phyloP scores from a whole-genome alignment of 2,797 vertebrate genomes.

The Rhinoraja longicauda region DNA sequence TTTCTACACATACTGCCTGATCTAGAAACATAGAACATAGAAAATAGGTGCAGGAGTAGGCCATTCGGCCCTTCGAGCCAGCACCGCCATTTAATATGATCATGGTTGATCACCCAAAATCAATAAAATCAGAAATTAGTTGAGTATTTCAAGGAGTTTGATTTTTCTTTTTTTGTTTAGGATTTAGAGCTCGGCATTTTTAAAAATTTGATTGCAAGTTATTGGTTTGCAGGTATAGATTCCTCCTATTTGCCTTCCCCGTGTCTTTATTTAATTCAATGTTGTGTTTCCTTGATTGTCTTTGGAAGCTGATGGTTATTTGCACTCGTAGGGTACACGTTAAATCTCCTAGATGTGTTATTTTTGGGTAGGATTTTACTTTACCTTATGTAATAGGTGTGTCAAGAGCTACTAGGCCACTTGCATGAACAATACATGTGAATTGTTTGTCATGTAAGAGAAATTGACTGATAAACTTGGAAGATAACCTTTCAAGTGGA shows the following conservation, averaged over 20 bases:
- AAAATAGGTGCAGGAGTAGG: no score
- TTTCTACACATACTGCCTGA: no score
- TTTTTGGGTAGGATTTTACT: not conserved
- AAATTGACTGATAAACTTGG: not conserved
- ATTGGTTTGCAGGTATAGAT: not conserved
- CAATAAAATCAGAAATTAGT: no score
- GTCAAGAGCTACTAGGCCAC: not conserved
- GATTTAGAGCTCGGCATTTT: not conserved
- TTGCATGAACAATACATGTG: not conserved
- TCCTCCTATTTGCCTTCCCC: not conserved
- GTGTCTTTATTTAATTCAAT: not conserved
- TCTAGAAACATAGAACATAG: no score
- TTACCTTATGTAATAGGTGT: not conserved
- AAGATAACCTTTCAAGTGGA: not conserved
- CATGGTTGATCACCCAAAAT: no score
- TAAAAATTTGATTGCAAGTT: not conserved
- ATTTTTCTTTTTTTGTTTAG: not conserved
- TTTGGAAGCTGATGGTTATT: not conserved
- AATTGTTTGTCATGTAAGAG: not conserved
- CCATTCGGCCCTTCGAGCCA: no score
- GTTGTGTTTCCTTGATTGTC: not conserved
- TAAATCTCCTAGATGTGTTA: not conserved
- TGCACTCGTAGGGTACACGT: not conserved
- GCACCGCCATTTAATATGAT: no score
- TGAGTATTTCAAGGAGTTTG: no score